phyloP scores from a whole-genome alignment of 2,797 vertebrate genomes.

The Thaleichthys pacificus region DNA sequence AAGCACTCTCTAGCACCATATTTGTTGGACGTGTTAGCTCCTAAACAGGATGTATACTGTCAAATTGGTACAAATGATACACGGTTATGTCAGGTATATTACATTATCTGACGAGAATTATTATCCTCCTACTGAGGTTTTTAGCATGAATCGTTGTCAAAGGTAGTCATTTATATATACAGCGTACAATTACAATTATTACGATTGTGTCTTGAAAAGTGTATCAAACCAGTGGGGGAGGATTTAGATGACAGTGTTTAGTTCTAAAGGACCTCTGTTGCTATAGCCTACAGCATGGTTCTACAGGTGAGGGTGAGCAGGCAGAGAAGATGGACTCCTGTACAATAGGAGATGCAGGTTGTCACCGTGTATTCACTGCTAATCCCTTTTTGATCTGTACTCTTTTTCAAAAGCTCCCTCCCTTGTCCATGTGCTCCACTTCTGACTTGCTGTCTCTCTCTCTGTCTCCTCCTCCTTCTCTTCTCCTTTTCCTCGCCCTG shows the following conservation, averaged over 20 bases:
- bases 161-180: neutral
- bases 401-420: neutral
- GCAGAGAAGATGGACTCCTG: neutral
- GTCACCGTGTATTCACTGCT: neutral
- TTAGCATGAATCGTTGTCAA: neutral
- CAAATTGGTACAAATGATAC: neutral
- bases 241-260: no score
- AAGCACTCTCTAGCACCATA: neutral
- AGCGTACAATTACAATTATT: neutral
- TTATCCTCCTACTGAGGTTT: neutral
- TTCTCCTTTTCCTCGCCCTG: no score
- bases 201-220: neutral
- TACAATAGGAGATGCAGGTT: neutral
- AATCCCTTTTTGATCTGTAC: neutral
- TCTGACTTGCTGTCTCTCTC: neutral
- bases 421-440: neutral
- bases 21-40: neutral
- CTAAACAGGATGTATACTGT: neutral
- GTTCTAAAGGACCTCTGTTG: no score
- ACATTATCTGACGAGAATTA: neutral
- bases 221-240: no score
- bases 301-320: neutral
- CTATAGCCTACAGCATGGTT: neutral
- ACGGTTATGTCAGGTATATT: neutral
- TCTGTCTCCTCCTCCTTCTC: neutral